Evolutionary conservation across 1,140 invertebrate species (phyloP).

Genomic region (Microplitis demolitor): DNA sequence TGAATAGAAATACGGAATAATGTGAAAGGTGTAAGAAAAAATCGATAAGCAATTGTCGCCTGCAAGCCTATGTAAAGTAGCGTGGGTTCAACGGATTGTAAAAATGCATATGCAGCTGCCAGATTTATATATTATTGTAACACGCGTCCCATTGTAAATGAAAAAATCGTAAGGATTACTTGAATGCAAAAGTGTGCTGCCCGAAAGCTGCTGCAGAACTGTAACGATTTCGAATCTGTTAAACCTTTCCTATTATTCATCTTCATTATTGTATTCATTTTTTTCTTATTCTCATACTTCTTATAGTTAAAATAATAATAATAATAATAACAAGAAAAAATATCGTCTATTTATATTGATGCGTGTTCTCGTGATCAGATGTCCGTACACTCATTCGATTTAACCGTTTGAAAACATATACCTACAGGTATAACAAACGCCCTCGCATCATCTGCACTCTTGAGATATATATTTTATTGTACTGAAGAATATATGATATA

Average conservation of each 20-base stretch:
- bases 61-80: not conserved
- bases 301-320: not conserved
- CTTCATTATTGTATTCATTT: not conserved
- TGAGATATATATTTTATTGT: not conserved
- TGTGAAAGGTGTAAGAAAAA: not conserved
- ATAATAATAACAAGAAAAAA: not conserved
- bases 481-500: not conserved
- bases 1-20: not conserved
- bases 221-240: slow-evolving; percentile 2
- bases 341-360: not conserved
- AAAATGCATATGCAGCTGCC: slow-evolving; percentile 12
- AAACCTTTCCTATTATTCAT: not conserved
- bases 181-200: not conserved
- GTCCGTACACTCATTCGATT: not conserved
- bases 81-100: slow-evolving; percentile 16
- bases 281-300: not conserved
- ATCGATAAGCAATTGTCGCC: not conserved
- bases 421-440: not conserved
- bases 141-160: not conserved
- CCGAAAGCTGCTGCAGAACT: not conserved
- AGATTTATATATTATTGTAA: not conserved
- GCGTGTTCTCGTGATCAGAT: not conserved
- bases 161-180: not conserved
- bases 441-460: slow-evolving; percentile 17
- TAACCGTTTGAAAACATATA: not conserved